Base-by-base conservation (phyloP, 2,797 vertebrate genomes). In the Xenops minutus region DNA sequence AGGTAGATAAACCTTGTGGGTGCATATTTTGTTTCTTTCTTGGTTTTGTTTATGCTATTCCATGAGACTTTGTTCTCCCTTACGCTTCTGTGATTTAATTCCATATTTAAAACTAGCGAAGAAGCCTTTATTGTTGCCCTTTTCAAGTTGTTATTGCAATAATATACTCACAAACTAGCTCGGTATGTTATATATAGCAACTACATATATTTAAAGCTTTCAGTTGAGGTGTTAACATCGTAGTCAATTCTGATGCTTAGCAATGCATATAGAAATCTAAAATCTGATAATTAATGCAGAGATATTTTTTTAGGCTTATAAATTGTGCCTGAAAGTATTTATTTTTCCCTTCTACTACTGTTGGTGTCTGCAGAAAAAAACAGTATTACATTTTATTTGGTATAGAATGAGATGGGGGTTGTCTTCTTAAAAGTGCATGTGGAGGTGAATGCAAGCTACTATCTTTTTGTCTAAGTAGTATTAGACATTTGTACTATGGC, bases 1-100 rank as follows among this genome's bases (percentile, higher is more conserved):
- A 99, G 99, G 99, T 99, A 95, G 62, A 73, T 63, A 39, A 82
- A 49, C 43, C 27, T 84, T 51, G 9, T 46, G 9, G n/a, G 16
- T 85, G 15, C 9, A 7, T 63, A 1, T 74, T 92, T 83, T 59
- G 7, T 74, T 63, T 75, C 7, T 49, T 82, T 27, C 9, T 26
- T 62, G 23, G 1, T 75, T 88, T 63, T 61, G 7, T 34, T 74
- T 4, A 1, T 48, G 12, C 9, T 46, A 1, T 37, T 17, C 44
- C 1, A 0, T 36, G 39, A 36, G 39, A 36, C 27, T 48, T 10
- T 54, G 6, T 74, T 81, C 48, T 80, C 36, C 6, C 1, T 71
- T 81, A 29, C 5, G 3, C 8, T 27, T 46, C 12, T 55, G 3
- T 49, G 7, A 59, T 84, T 63, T 88, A 74, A 85, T 48, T 68